These are phyloP conservation scores for Eulithis prunata DNA, from an alignment of 2,888 invertebrate species.

Conservation along the genomic window DNA sequence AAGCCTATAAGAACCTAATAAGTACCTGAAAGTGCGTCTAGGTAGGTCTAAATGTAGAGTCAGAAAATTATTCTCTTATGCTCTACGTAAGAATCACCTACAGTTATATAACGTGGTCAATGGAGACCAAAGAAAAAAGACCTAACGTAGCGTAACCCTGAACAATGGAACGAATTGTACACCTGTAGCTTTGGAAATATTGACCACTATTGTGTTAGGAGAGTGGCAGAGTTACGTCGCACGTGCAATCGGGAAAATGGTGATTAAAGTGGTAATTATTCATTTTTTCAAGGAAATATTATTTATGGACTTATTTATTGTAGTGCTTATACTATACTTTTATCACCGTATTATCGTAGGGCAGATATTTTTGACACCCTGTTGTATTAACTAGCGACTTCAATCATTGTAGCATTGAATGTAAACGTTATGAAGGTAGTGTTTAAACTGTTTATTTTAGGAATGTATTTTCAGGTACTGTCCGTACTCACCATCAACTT, in stretches of 20 bases:
- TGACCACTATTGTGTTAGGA: constrained; percentile 23
- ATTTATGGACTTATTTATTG: not conserved
- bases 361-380: too few relatives aligned
- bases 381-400: too few relatives aligned
- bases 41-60: not conserved
- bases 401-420: too few relatives aligned
- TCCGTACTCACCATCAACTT: constrained; percentile 27
- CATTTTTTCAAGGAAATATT: not conserved
- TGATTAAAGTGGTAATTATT: constrained; percentile 31
- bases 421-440: too few relatives aligned
- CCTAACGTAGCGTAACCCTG: constrained; percentile 26
- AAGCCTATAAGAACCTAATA: too few relatives aligned
- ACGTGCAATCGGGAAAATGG: constrained; percentile 31
- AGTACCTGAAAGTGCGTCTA: too few relatives aligned
- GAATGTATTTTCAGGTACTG: constrained; percentile 29
- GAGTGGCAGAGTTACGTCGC: constrained; percentile 14
- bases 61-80: not conserved
- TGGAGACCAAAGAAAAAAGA: constrained; percentile 19
- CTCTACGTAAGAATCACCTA: constrained; percentile 7
- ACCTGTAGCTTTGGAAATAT: constrained; percentile 31
- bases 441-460: too few relatives aligned
- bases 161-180: constrained; percentile 36
- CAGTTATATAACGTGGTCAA: constrained; percentile 18
- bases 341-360: too few relatives aligned
- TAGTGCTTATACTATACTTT: too few relatives aligned